Conservation (phyloP, 1,140 invertebrate genomes). For the Nilaparvata lugens region DNA sequence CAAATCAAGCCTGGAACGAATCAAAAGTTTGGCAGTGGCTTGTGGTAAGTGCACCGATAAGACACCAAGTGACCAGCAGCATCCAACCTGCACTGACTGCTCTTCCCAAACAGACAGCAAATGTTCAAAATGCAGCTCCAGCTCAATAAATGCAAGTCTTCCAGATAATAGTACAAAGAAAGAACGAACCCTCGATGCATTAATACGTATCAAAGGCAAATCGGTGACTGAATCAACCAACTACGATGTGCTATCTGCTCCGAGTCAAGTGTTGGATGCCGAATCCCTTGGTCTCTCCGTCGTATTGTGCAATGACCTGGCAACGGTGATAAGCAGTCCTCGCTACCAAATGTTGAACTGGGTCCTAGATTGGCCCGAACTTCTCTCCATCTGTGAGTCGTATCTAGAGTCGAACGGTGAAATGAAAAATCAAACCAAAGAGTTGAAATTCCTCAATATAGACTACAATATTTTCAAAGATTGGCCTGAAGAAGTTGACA, state of each 20-base stretch:
- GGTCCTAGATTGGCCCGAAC: slow-evolving; percentile 46
- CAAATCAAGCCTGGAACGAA: slow-evolving; percentile 37
- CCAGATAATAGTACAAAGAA: slow-evolving; percentile 22
- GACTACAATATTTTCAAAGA: slow-evolving; percentile 53
- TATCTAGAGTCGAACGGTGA: slow-evolving; percentile 48
- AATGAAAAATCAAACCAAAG: slow-evolving; percentile 45
- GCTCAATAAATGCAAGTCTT: not conserved
- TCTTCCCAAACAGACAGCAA: no score
- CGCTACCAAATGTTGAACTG: slow-evolving; percentile 52
- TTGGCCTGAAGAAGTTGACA: slow-evolving; percentile 41
- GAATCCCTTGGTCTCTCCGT: slow-evolving; percentile 45
- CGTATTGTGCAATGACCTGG: slow-evolving; percentile 50
- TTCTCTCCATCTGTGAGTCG: slow-evolving; percentile 45
- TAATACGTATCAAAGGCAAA: slow-evolving; percentile 37
- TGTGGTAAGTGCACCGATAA: slow-evolving; percentile 2
- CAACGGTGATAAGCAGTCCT: slow-evolving; percentile 47
- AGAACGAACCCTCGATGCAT: slow-evolving; percentile 35
- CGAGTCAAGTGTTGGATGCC: slow-evolving; percentile 39
- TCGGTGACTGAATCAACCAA: slow-evolving; percentile 36
- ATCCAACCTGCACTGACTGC: no score
- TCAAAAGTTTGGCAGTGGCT: slow-evolving; percentile 34
- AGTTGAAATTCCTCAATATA: slow-evolving; percentile 52
- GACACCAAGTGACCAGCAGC: not conserved
- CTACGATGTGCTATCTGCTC: slow-evolving; percentile 39
- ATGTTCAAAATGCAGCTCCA: not conserved